These are phyloP conservation scores for Campylorhamphus procurvoides DNA, from an alignment of 2,113 vertebrate genomes.

Conservation along the genomic window DNA sequence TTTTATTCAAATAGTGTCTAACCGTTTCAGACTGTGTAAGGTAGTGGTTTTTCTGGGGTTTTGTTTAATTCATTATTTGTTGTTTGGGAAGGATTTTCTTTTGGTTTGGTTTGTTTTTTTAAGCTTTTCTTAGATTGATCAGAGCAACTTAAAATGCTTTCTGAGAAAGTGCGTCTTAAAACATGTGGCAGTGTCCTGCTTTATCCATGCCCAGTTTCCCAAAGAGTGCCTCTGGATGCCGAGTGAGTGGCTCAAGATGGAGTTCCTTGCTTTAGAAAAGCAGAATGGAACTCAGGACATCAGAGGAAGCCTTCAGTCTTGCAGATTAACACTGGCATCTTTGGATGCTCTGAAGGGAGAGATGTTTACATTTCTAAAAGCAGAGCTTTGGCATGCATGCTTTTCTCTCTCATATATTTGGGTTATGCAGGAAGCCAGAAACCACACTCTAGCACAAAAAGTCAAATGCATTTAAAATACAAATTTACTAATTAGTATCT, in stretches of 20 bases:
- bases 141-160: background rate
- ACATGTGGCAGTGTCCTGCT: background rate
- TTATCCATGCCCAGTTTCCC: background rate
- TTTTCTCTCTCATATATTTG: background rate
- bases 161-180: background rate
- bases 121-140: background rate
- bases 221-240: background rate
- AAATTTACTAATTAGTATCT: slow-evolving; percentile 9
- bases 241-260: background rate
- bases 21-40: background rate
- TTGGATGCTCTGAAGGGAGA: background rate
- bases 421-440: slow-evolving; percentile 28
- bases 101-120: background rate
- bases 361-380: background rate
- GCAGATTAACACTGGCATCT: background rate
- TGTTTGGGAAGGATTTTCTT: background rate
- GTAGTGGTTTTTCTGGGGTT: background rate
- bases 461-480: background rate
- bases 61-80: background rate
- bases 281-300: background rate
- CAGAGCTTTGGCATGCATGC: accelerated
- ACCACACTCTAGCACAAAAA: background rate
- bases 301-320: background rate
- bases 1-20: background rate
- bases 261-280: background rate